These are phyloP conservation scores for Hyles euphorbiae DNA, from an alignment of 1,140 invertebrate genomes.

Conservation along the genomic window DNA sequence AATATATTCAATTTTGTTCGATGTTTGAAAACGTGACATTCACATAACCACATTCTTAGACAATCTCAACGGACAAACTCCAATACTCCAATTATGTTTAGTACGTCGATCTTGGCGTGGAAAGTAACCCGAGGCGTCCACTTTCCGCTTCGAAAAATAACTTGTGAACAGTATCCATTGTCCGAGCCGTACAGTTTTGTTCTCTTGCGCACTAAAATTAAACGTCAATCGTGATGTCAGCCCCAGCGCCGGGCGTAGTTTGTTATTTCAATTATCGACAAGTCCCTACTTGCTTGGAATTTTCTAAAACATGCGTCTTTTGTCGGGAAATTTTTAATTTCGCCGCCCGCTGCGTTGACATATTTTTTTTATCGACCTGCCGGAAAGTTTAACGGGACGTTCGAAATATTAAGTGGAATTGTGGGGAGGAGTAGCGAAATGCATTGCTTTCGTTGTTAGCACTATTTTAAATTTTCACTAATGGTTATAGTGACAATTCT, in stretches of 20 bases:
- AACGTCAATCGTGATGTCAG: constrained; percentile 62
- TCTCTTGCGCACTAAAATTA: constrained; percentile 38
- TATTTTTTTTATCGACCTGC: constrained; percentile 5
- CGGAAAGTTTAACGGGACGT: background rate
- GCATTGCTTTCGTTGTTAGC: no score
- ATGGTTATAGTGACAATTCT: no score
- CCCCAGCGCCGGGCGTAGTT: constrained; percentile 40
- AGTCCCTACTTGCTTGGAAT: constrained; percentile 41
- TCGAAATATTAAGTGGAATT: no score
- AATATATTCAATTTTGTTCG: no score
- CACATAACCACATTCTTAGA: no score
- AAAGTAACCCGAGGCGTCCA: no score
- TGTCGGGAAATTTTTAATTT: constrained; percentile 57
- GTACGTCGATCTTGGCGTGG: no score
- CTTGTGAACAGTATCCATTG: constrained; percentile 23
- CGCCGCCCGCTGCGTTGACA: constrained; percentile 28
- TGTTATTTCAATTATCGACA: constrained; percentile 68
- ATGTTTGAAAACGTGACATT: no score
- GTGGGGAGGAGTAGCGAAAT: no score
- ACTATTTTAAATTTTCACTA: no score
- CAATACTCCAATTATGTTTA: no score
- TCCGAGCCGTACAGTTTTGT: constrained; percentile 23
- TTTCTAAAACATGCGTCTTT: constrained; percentile 59
- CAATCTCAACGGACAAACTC: no score
- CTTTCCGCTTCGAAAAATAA: constrained; percentile 9